Conservation (phyloP, 2,888 invertebrate species). For the Torymus tubicola region DNA sequence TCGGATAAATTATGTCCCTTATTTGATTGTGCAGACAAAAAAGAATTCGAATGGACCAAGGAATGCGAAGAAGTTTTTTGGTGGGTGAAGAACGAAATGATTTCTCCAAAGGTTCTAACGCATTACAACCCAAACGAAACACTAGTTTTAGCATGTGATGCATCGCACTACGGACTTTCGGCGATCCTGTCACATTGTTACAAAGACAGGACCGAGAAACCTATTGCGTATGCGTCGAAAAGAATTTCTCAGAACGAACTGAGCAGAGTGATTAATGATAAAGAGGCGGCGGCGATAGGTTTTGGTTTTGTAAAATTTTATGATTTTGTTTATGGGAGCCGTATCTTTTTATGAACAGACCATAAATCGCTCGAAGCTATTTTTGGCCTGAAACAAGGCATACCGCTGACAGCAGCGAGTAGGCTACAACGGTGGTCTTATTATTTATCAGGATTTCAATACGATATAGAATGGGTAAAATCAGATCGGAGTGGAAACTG, state of each 20-base stretch:
- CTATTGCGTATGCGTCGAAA: too few species aligned
- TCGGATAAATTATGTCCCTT: too few species aligned
- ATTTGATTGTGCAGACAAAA: too few species aligned
- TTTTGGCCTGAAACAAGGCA: constrained; percentile 59
- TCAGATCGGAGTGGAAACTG: constrained; percentile 31
- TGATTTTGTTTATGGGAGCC: constrained; percentile 52
- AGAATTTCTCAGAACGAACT: constrained; percentile 49
- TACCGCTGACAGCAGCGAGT: constrained; percentile 60
- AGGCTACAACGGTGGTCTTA: constrained; percentile 64
- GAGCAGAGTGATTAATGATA: constrained; percentile 56
- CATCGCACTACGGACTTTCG: too few species aligned
- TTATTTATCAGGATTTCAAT: constrained; percentile 42
- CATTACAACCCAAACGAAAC: too few species aligned
- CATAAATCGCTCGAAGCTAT: constrained; percentile 68
- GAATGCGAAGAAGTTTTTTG: too few species aligned
- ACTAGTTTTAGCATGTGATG: too few species aligned
- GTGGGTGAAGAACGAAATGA: too few species aligned
- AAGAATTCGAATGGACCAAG: too few species aligned
- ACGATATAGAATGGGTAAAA: constrained; percentile 37
- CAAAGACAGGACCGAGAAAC: too few species aligned
- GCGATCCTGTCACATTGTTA: too few species aligned
- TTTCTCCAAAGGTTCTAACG: too few species aligned
- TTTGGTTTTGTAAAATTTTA: constrained; percentile 27
- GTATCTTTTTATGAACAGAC: constrained; percentile 68
- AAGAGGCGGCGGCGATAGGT: constrained; percentile 54